These are phyloP conservation scores for Microplitis demolitor DNA, from an alignment of 1,140 invertebrate species.

Conservation along the genomic window DNA sequence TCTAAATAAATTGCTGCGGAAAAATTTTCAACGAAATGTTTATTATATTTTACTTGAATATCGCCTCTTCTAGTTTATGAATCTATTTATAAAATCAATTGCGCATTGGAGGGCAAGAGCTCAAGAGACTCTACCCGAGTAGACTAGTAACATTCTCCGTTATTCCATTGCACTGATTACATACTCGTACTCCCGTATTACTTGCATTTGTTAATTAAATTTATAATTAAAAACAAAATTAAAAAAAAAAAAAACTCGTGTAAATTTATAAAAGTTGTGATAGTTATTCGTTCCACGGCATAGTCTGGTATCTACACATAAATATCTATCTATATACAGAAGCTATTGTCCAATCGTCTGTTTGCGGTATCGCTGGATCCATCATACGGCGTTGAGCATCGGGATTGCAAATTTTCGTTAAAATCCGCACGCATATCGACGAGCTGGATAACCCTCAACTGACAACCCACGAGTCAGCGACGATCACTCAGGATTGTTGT, in stretches of 20 bases:
- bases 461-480: no score
- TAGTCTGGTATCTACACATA: background rate
- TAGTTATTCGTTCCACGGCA: no score
- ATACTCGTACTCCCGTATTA: background rate
- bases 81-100: conserved; percentile 21
- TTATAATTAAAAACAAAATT: no score
- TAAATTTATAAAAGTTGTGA: no score
- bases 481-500: no score
- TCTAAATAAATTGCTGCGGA: background rate
- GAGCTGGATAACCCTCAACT: background rate
- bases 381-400: background rate
- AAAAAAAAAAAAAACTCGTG: no score
- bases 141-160: background rate
- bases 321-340: background rate
- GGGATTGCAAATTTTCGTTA: conserved; percentile 14
- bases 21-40: background rate
- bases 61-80: background rate
- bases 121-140: background rate
- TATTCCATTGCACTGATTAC: background rate
- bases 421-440: conserved; percentile 18
- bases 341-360: conserved; percentile 4
- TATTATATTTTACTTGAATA: background rate
- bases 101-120: conserved; percentile 10
- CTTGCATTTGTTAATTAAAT: background rate
- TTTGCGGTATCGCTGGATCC: background rate